phyloP scores from a whole-genome alignment of 1,140 invertebrate genomes.

The Drosophila malerkotliana region DNA sequence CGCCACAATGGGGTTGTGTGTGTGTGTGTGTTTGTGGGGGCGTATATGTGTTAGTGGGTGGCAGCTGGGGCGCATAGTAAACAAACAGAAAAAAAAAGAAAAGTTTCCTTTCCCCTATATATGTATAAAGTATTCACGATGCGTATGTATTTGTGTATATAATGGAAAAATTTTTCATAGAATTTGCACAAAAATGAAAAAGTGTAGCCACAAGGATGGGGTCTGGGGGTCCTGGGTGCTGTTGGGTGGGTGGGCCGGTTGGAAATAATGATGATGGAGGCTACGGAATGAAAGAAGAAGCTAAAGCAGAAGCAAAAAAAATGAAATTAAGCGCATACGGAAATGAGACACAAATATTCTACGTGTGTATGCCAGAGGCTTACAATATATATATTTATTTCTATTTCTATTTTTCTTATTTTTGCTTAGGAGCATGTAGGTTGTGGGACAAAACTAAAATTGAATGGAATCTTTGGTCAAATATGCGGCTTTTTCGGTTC shows the following conservation, averaged over 20 bases:
- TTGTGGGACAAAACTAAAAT: slow-evolving; percentile 58
- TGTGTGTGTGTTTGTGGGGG: slow-evolving; percentile 39
- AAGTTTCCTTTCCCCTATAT: slow-evolving; percentile 48
- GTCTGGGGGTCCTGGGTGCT: neutral
- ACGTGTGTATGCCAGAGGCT: slow-evolving; percentile 40
- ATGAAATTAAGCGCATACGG: slow-evolving; percentile 80
- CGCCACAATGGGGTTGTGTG: slow-evolving; percentile 75
- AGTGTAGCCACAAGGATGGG: slow-evolving; percentile 51
- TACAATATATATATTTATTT: neutral
- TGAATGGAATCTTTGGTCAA: slow-evolving; percentile 58
- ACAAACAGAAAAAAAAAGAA: slow-evolving; percentile 44
- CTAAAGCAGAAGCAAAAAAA: slow-evolving; percentile 57
- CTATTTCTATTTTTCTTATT: neutral
- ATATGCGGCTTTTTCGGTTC: slow-evolving; percentile 30
- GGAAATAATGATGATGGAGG: slow-evolving; percentile 55
- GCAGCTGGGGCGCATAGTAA: slow-evolving; percentile 67
- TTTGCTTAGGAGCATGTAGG: neutral
- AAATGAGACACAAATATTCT: slow-evolving; percentile 77
- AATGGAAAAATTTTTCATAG: slow-evolving; percentile 84
- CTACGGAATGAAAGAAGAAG: slow-evolving; percentile 30
- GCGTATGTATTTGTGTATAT: slow-evolving; percentile 66
- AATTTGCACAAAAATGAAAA: slow-evolving; percentile 84
- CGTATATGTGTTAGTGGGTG: slow-evolving; percentile 47
- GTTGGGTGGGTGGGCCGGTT: slow-evolving; percentile 10
- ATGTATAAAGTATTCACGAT: slow-evolving; percentile 12